phyloP scores from a whole-genome alignment of 1,140 invertebrate genomes.

The Aphaenogaster rudis region DNA sequence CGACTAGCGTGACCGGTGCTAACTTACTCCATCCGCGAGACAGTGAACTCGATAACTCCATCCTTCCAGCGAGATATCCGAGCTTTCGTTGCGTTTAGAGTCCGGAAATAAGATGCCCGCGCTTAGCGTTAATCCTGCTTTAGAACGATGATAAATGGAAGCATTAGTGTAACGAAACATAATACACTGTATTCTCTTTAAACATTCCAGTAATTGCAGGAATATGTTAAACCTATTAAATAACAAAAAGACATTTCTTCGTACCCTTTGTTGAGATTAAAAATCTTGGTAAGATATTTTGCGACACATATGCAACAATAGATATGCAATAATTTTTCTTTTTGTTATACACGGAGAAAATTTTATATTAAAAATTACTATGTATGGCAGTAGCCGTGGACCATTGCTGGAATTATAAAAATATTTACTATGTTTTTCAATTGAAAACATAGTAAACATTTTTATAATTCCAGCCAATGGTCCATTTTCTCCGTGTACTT shows the following conservation, averaged over 20 bases:
- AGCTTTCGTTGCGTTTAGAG: conserved; percentile 42
- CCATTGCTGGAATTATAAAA: too few relatives aligned
- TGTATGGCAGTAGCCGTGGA: too few relatives aligned
- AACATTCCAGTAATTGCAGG: conserved; percentile 25
- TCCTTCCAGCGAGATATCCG: conserved; percentile 36
- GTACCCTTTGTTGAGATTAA: neutral
- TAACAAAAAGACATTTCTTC: neutral
- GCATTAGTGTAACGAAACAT: conserved; percentile 26
- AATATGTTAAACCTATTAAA: conserved; percentile 16
- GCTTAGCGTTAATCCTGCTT: conserved; percentile 51
- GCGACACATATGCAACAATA: neutral
- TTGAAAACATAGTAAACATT: too few relatives aligned
- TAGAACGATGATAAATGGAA: conserved; percentile 35
- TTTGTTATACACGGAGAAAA: too few relatives aligned
- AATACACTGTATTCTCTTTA: conserved; percentile 11
- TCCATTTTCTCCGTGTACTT: neutral
- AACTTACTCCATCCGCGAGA: conserved; percentile 22
- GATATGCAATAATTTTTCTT: too few relatives aligned
- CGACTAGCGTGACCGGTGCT: conserved; percentile 51
- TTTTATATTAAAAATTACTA: too few relatives aligned
- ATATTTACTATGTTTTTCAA: too few relatives aligned
- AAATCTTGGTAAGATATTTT: neutral
- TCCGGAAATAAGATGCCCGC: conserved; percentile 54
- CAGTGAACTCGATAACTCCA: conserved; percentile 52
- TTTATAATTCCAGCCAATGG: too few relatives aligned